Percentiles rank a stretch among this genome's conserved stretches.
phyloP scores from a whole-genome alignment of 37 sponge, comb jelly and placozoan genomes.

The Mnemiopsis leidyi region DNA sequence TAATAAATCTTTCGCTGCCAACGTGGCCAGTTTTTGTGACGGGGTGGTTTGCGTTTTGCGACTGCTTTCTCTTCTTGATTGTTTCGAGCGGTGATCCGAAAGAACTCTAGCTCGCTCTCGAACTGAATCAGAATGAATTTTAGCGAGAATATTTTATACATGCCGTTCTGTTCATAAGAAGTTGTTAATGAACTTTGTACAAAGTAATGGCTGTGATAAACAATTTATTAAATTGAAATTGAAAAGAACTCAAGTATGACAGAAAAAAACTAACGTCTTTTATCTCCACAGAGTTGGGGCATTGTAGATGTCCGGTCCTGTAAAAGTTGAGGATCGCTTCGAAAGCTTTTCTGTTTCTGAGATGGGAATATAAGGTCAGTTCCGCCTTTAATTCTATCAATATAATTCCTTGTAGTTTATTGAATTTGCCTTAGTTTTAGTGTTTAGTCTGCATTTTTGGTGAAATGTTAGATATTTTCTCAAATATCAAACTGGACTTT shows the following conservation, averaged over 20 bases:
- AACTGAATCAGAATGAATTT: conserved; percentile 13
- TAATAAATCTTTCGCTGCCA: conserved; percentile 64
- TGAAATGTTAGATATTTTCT: too few relatives aligned
- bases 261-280: conserved; percentile 24
- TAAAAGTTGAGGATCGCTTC: conserved; percentile 64
- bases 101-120: conserved; percentile 39
- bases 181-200: too few relatives aligned
- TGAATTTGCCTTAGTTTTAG: too few relatives aligned
- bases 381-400: background rate
- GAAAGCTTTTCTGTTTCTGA: conserved; percentile 60
- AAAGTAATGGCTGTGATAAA: too few relatives aligned
- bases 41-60: conserved; percentile 8
- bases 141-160: background rate
- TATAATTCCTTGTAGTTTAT: too few relatives aligned
- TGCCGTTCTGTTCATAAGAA: too few relatives aligned
- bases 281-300: conserved; percentile 45
- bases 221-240: too few relatives aligned
- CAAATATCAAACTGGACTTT: too few relatives aligned
- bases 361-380: background rate
- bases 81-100: conserved; percentile 44
- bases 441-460: too few relatives aligned
- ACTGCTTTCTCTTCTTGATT: background rate
- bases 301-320: conserved; percentile 52
- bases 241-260: background rate
- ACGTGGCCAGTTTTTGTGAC: conserved; percentile 34